Percentiles rank a stretch among this genome's conserved stretches.
Evolutionary conservation across 2,888 invertebrate species (phyloP).

Genomic region (Rhagonycha fulva): DNA sequence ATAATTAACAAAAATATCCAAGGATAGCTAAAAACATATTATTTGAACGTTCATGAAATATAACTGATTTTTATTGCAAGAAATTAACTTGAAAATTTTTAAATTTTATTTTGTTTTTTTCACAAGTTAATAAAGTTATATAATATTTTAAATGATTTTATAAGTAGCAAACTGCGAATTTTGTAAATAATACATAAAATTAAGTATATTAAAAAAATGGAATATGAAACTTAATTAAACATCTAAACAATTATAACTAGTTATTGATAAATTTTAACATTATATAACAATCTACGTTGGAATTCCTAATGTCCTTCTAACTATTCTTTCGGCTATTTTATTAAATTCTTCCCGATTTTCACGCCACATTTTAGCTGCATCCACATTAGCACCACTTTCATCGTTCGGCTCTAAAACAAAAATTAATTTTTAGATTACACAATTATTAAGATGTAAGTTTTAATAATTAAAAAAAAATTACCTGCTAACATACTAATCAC

Average conservation of each 20-base stretch:
- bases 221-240: neutral
- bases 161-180: neutral
- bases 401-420: conserved; percentile 89
- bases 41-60: too few relatives aligned
- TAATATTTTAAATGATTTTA: neutral
- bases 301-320: conserved; percentile 86
- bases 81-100: too few relatives aligned
- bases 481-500: conserved; percentile 98
- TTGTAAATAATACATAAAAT: neutral
- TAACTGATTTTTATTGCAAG: too few relatives aligned
- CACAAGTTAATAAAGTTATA: too few relatives aligned
- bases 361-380: conserved; percentile 99
- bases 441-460: neutral
- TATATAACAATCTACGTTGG: conserved; percentile 52
- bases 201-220: neutral
- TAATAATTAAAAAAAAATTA: too few relatives aligned
- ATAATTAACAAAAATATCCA: too few relatives aligned
- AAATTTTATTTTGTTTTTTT: too few relatives aligned
- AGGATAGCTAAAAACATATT: too few relatives aligned
- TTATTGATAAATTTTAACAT: neutral
- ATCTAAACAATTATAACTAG: neutral
- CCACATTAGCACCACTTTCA: conserved; percentile 98
- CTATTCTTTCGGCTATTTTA: conserved; percentile 87
- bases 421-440: neutral
- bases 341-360: conserved; percentile 94